Percentiles rank a stretch among this genome's conserved stretches.
Conservation (phyloP, 2,888 invertebrate genomes). For the Caradrina kadenii region DNA sequence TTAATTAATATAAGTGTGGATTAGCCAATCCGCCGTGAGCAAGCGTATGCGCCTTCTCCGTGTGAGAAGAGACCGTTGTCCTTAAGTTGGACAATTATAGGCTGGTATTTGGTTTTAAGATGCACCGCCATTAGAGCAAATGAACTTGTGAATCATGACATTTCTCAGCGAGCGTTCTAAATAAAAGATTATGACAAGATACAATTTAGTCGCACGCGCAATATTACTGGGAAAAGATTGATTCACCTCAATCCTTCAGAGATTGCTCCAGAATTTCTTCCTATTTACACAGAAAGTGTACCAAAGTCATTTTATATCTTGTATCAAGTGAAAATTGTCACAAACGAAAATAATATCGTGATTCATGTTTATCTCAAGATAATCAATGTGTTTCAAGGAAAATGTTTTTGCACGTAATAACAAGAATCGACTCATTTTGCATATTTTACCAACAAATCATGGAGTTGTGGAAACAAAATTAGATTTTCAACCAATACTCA, state of each 20-base stretch:
- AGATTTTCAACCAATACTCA: neutral
- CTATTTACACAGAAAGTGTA: neutral
- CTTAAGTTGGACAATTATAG: too few species aligned
- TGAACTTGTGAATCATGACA: slow-evolving; percentile 1
- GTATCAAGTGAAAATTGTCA: slow-evolving; percentile 35
- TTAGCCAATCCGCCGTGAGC: too few species aligned
- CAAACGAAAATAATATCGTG: slow-evolving; percentile 26
- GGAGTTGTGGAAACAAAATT: neutral
- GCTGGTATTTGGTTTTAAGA: too few species aligned
- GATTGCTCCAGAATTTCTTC: slow-evolving; percentile 17
- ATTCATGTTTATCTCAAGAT: slow-evolving; percentile 40
- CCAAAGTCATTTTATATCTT: neutral
- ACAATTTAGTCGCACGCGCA: slow-evolving; percentile 8
- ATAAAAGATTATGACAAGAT: slow-evolving; percentile 14
- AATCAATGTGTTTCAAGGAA: slow-evolving; percentile 33
- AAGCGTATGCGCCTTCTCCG: too few species aligned
- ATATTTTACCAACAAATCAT: neutral
- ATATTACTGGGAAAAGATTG: slow-evolving; percentile 28
- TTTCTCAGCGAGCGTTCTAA: slow-evolving; percentile 7
- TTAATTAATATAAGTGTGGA: too few species aligned
- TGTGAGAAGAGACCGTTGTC: too few species aligned
- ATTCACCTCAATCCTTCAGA: slow-evolving; percentile 18
- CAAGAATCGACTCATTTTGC: slow-evolving; percentile 9
- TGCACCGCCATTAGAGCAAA: neutral
- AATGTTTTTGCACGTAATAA: neutral